A percentile compares a stretch with the other conserved stretches of the same genome.
phyloP scores from a whole-genome alignment of 2,888 invertebrate genomes.

The Agonum fuliginosum region DNA sequence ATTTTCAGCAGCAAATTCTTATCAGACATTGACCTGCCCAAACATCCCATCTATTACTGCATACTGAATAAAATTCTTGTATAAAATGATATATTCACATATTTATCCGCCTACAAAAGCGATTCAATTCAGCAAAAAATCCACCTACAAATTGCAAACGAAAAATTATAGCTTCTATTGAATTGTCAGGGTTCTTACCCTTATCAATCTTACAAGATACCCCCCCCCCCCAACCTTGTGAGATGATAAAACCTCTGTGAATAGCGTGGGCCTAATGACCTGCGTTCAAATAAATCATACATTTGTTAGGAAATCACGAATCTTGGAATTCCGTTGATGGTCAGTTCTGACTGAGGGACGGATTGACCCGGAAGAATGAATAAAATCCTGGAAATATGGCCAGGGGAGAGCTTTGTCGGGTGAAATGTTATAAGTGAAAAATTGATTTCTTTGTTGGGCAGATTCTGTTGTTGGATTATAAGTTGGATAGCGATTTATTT shows the following conservation, averaged over 20 bases:
- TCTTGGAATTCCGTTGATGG: not conserved
- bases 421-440: not conserved
- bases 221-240: not conserved
- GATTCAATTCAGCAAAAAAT: slow-evolving; percentile 15
- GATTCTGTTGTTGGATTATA: not conserved
- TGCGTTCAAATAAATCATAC: not conserved
- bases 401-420: not conserved
- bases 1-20: not conserved
- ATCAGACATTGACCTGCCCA: not conserved
- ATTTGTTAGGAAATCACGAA: not conserved
- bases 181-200: slow-evolving; percentile 1
- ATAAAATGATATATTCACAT: slow-evolving; percentile 23
- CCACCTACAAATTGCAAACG: slow-evolving; percentile 32
- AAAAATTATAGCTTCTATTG: slow-evolving; percentile 14
- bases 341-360: too few species aligned
- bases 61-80: too few species aligned
- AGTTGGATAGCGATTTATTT: not conserved
- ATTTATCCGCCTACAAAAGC: slow-evolving; percentile 12
- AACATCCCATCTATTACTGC: too few species aligned
- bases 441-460: not conserved
- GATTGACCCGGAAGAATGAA: not conserved
- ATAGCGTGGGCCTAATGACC: not conserved
- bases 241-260: not conserved
- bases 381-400: not conserved
- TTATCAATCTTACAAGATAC: slow-evolving; percentile 11